phyloP scores from a whole-genome alignment of 2,797 vertebrate genomes.

The Salmo trutta region DNA sequence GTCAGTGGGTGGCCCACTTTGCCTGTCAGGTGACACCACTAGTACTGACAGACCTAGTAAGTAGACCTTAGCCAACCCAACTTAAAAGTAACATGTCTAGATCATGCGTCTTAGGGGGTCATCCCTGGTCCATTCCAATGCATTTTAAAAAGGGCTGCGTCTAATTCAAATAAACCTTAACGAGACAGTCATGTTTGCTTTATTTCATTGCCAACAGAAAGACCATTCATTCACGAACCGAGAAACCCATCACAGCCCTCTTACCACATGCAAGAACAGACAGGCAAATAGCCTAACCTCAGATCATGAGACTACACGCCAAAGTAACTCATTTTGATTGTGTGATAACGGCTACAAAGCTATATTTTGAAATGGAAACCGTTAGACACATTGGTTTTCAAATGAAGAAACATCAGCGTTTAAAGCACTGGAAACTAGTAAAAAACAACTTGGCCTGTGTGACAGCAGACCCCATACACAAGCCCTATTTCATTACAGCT shows the following conservation, averaged over 20 bases:
- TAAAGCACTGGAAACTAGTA: background rate
- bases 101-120: too few relatives aligned
- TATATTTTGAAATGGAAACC: background rate
- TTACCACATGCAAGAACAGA: conserved; percentile 22
- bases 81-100: background rate
- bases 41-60: background rate
- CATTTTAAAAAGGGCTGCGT: background rate
- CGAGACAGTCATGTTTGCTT: background rate
- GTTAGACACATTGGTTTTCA: conserved; percentile 2
- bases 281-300: background rate
- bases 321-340: background rate
- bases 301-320: conserved; percentile 2
- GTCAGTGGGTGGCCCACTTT: conserved; percentile 61
- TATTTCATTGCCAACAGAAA: background rate
- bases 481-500: conserved; percentile 29
- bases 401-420: background rate
- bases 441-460: background rate
- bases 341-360: conserved; percentile 18
- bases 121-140: background rate
- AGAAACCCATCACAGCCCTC: background rate
- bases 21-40: conserved; percentile 53
- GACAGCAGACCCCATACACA: conserved; percentile 1
- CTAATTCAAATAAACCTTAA: background rate
- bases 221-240: background rate
- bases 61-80: background rate